Conservation (phyloP, 2,113 vertebrate genomes). For the Odontophorus gujanensis region DNA sequence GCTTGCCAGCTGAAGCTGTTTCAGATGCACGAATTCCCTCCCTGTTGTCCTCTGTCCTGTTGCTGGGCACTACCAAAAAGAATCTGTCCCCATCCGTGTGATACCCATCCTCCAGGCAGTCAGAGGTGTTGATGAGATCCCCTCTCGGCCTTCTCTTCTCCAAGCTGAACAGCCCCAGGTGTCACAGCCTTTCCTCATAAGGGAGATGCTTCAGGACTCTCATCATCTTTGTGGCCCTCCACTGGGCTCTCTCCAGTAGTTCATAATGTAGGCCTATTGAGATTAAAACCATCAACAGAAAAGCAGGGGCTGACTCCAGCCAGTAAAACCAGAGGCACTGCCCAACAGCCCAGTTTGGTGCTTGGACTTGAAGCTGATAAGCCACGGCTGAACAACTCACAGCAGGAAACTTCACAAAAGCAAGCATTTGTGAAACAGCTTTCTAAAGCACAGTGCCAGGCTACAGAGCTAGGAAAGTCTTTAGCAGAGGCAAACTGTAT, state of each 20-base stretch:
- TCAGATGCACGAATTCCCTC: neutral
- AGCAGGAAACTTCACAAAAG: neutral
- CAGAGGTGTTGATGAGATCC: neutral
- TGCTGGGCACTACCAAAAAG: neutral
- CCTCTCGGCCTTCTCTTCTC: neutral
- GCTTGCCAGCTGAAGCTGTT: neutral
- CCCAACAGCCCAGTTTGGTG: neutral
- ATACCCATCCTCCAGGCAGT: neutral
- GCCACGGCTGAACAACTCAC: neutral
- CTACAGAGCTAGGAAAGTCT: neutral
- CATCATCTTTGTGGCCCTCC: neutral
- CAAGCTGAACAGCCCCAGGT: neutral
- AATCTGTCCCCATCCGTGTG: neutral
- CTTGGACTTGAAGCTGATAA: accelerated
- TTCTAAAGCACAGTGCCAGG: neutral
- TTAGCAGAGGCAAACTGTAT: neutral
- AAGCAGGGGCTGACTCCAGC: neutral
- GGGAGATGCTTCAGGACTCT: neutral
- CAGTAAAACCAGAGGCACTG: neutral
- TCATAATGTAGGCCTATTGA: neutral
- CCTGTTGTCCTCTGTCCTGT: neutral
- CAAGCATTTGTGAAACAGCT: neutral
- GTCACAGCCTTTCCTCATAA: neutral
- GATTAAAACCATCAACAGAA: neutral
- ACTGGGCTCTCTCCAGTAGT: neutral